Conservation (phyloP, 2,888 invertebrate species). For the Nomada goodeniana region DNA sequence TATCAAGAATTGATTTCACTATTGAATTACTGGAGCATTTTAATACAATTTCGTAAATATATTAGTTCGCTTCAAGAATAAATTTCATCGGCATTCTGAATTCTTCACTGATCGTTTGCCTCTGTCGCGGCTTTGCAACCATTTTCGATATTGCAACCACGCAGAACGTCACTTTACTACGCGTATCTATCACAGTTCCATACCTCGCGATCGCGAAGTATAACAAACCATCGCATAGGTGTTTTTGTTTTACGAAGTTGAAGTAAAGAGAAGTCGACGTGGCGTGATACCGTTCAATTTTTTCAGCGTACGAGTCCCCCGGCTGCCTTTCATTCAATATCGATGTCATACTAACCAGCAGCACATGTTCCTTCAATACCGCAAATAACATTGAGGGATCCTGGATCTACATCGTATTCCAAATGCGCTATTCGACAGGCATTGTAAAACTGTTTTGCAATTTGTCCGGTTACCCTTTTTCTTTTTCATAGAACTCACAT, state of each 20-base stretch:
- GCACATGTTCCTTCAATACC: too few relatives aligned
- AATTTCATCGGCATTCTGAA: too few relatives aligned
- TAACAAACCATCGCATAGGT: not conserved
- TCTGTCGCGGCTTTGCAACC: not conserved
- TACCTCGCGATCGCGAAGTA: not conserved
- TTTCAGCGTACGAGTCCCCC: not conserved
- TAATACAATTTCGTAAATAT: too few relatives aligned
- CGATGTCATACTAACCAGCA: not conserved
- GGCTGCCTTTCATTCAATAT: not conserved
- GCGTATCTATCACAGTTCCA: not conserved
- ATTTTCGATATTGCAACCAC: not conserved
- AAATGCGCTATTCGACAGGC: not conserved
- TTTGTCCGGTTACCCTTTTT: not conserved
- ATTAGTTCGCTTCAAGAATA: too few relatives aligned
- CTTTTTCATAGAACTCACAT: not conserved
- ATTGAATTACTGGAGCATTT: too few relatives aligned
- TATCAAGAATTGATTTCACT: too few relatives aligned
- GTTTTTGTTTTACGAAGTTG: constrained; percentile 3
- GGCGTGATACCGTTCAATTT: not conserved
- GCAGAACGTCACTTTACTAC: not conserved
- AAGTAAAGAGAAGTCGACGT: not conserved
- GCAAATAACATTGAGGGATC: too few relatives aligned
- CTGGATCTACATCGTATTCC: constrained; percentile 20
- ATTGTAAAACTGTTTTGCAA: constrained; percentile 6
- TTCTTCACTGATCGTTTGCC: not conserved